These are phyloP conservation scores for Drosophila neocordata DNA, from an alignment of 1,140 invertebrate genomes.

Conservation along the genomic window DNA sequence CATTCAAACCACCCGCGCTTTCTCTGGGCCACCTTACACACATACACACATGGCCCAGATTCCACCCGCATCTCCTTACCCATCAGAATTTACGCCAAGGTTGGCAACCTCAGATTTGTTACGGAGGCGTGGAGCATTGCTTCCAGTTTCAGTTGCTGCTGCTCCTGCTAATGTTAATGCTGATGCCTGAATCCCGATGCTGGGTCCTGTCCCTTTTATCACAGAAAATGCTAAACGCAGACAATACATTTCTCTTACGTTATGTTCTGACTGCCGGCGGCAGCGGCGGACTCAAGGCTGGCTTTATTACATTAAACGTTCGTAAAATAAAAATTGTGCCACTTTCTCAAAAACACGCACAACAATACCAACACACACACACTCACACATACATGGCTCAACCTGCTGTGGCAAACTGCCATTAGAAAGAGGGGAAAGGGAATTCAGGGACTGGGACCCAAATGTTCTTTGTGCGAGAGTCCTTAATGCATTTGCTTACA, in stretches of 20 bases:
- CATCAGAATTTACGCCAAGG: conserved; percentile 29
- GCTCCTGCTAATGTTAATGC: conserved; percentile 4
- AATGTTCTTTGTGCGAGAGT: conserved; percentile 39
- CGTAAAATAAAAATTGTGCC: conserved; percentile 81
- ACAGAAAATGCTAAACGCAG: conserved; percentile 75
- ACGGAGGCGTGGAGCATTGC: conserved; percentile 38
- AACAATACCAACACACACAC: conserved; percentile 42
- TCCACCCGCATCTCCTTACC: background rate
- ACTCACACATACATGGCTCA: conserved; percentile 34
- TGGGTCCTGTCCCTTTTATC: conserved; percentile 59
- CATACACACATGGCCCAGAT: background rate
- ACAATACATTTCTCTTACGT: conserved; percentile 63
- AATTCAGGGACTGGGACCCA: conserved; percentile 50
- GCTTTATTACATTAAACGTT: conserved; percentile 80
- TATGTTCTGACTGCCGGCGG: conserved; percentile 21
- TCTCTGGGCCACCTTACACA: conserved; percentile 51
- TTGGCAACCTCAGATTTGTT: conserved; percentile 72
- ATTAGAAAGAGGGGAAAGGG: conserved; percentile 48
- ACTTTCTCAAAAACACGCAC: conserved; percentile 81
- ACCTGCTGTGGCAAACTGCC: conserved; percentile 76
- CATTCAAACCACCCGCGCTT: conserved; percentile 3
- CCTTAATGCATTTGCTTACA: conserved; percentile 69
- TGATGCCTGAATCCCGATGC: conserved; percentile 3
- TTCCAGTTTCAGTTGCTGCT: conserved; percentile 44
- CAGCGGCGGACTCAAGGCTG: conserved; percentile 44